phyloP scores from a whole-genome alignment of 2,888 invertebrate species.

The Phragmatobia fuliginosa region DNA sequence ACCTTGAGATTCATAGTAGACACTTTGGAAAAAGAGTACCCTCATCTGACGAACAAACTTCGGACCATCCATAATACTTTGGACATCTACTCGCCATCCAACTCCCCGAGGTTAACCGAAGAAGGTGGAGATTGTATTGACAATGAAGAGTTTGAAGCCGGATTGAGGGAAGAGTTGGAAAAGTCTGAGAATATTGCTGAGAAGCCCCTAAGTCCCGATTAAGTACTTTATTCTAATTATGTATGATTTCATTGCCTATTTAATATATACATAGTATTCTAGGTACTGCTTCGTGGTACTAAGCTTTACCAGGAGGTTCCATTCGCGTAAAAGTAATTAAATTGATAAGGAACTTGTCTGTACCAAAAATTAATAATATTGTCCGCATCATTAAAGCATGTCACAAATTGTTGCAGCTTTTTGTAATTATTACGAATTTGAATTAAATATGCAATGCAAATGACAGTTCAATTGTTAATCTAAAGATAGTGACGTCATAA shows the following conservation, averaged over 20 bases:
- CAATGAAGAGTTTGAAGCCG: slow-evolving; percentile 1
- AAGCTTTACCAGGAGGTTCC: neutral
- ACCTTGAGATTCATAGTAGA: slow-evolving; percentile 87
- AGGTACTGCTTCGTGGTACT: neutral
- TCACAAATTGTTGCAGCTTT: no score
- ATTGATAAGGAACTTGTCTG: no score
- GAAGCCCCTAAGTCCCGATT: slow-evolving; percentile 57
- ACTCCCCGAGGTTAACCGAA: slow-evolving; percentile 63
- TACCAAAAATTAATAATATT: no score
- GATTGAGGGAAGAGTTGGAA: neutral
- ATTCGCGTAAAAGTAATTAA: neutral
- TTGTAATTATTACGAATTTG: no score
- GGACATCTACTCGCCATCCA: slow-evolving; percentile 70
- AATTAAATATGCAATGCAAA: no score
- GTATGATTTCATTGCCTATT: neutral
- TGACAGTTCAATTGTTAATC: no score
- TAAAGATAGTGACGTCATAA: no score
- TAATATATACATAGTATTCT: neutral
- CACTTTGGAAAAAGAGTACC: slow-evolving; percentile 87
- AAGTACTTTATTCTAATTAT: neutral
- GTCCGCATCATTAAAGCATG: no score
- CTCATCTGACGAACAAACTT: slow-evolving; percentile 79
- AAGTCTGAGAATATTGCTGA: slow-evolving; percentile 60
- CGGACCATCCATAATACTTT: slow-evolving; percentile 81
- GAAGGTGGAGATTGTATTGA: slow-evolving; percentile 19